These are phyloP conservation scores for Oreochromis mossambicus DNA, from an alignment of 2,797 vertebrate genomes.

Conservation along the genomic window DNA sequence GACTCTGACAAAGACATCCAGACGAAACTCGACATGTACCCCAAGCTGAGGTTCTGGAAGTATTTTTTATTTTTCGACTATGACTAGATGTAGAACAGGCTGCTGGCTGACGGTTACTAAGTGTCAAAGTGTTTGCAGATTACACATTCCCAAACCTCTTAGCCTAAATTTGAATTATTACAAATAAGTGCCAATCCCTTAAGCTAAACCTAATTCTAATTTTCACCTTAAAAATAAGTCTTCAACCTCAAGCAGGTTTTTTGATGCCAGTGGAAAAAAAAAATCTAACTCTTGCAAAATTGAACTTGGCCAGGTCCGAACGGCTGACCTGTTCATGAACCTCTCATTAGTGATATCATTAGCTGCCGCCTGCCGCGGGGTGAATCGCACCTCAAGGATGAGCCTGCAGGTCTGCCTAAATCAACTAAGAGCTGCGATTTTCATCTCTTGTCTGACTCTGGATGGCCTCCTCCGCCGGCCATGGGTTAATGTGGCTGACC, in stretches of 20 bases:
- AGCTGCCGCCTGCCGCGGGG: slow-evolving; percentile 14
- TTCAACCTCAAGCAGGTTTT: background rate
- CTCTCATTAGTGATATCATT: slow-evolving; percentile 64
- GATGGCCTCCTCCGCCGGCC: background rate
- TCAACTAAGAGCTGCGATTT: background rate
- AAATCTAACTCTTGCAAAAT: background rate
- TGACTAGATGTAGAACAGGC: too few species aligned
- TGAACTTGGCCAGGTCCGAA: slow-evolving; percentile 2
- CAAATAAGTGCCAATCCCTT: background rate
- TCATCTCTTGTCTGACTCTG: background rate
- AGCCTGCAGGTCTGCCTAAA: slow-evolving; percentile 18
- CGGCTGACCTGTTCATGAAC: slow-evolving; percentile 46
- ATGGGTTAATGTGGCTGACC: slow-evolving; percentile 42
- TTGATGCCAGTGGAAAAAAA: background rate
- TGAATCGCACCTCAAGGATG: slow-evolving; percentile 42
- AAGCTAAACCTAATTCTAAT: background rate
- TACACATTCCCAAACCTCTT: too few species aligned
- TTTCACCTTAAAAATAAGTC: background rate
- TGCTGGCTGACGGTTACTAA: too few species aligned
- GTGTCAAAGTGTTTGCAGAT: too few species aligned
- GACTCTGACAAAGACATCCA: too few species aligned
- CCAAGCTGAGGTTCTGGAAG: too few species aligned
- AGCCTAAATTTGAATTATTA: background rate
- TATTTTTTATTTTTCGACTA: too few species aligned
- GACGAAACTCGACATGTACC: too few species aligned